Base-by-base conservation (phyloP, 2,797 vertebrate species). In the Onychomys arenicola region DNA sequence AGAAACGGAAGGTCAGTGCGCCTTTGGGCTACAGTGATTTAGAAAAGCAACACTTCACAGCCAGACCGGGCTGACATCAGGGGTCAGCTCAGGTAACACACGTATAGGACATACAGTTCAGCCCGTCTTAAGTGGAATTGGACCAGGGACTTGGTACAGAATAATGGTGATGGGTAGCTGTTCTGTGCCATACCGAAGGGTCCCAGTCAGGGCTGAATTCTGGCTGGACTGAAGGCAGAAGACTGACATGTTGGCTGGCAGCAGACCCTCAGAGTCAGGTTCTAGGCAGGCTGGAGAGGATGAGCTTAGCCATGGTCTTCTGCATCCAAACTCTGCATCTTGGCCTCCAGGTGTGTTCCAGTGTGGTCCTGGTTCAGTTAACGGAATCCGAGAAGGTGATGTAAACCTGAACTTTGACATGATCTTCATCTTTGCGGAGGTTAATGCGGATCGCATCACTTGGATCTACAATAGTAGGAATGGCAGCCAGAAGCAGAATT, bases 401-500 rank as follows among this genome's bases (percentile, higher is more conserved):
- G 98, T 99, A 34, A 89, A 99, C 40, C 94, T 96, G 96, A 96
- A 98, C 10, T 99, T 97, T 0, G 99, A 99, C 16, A 80, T 96
- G 87, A 96, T 98, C 0, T 99, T 99, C 0, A 89, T 99, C 78
- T 99, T 98, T 65, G 96, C 98, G 43, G 99, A 99, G 96, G 99
- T 99, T 5, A 99, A 99, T 3, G 99, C 99, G 0, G 99, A 99
- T 92, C 98, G 98, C 4, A 95, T 98, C 97, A 98, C 98, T 90
- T 99, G 98, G 98, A 97, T 98, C 46, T 94, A 98, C 0, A 75
- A 98, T 1, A 1, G 16, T 0, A 0, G 0, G 4, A 97, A 75
- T 0, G 83, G 92, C 49, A 91, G 61, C 27, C 95, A 90, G 85
- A 98, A 95, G 32, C 87, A 95, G 87, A 97, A 97, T 2, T 96